A percentile compares a stretch with the other conserved stretches of the same genome.
Evolutionary conservation across 2,113 vertebrate genomes (phyloP).

Genomic region (Platichthys flesus): DNA sequence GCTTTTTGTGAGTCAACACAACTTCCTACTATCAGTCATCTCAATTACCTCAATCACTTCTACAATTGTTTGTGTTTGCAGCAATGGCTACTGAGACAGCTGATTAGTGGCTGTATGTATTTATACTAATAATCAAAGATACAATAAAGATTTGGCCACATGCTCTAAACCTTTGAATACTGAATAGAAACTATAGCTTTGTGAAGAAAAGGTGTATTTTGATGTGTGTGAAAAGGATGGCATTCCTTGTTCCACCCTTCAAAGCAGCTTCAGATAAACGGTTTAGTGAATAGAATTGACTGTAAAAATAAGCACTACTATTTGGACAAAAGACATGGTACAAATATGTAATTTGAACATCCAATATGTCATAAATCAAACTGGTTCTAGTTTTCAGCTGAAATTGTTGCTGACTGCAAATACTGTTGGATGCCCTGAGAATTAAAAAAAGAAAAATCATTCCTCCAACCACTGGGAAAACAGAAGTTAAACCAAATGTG

Average conservation of each 20-base stretch:
- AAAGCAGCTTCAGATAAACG: not conserved
- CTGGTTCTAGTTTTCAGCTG: not conserved
- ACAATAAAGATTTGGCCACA: not conserved
- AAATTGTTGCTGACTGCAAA: slow-evolving; percentile 18
- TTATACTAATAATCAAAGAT: too few relatives aligned
- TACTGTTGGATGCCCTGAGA: not conserved
- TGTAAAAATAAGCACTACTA: not conserved
- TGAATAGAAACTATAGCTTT: not conserved
- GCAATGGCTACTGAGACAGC: too few relatives aligned
- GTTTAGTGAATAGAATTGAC: not conserved
- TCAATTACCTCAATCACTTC: too few relatives aligned
- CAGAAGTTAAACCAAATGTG: not conserved
- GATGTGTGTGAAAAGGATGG: not conserved
- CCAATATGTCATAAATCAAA: not conserved
- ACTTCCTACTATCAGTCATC: too few relatives aligned
- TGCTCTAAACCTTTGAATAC: not conserved
- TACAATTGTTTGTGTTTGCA: too few relatives aligned
- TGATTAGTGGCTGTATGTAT: too few relatives aligned
- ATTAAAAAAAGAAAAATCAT: not conserved
- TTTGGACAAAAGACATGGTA: not conserved
- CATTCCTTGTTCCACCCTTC: not conserved
- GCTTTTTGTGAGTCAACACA: too few relatives aligned
- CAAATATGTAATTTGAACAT: not conserved
- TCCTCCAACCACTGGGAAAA: not conserved
- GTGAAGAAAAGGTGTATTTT: not conserved